Evolutionary conservation across 2,797 vertebrate species (phyloP), one percentile per base, ranked within the genome.

Genomic region (Crax fasciolata): DNA sequence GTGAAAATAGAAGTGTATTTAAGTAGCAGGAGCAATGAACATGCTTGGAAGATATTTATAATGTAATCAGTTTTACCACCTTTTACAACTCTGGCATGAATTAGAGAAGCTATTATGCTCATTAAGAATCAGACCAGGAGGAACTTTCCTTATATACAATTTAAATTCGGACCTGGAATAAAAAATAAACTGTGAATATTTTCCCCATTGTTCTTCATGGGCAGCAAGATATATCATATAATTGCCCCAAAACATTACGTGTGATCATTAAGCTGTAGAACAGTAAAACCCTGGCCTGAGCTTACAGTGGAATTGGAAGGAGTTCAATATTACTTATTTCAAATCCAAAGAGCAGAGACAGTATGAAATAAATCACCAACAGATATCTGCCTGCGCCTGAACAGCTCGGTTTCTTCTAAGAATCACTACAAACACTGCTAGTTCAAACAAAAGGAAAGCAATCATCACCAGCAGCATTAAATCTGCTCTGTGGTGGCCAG

Each of bases 41-140:
- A 41, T 63, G 18, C 44, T 55, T 79, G 32, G 38, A 83, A 83
- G 32, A 28, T 74, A 68, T 51, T 83, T 89, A 80, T 58, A 94
- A 90, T 78, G 54, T 46, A 92, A 84, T 90, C 41, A 61, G 91
- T 91, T 72, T 87, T 86, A 55, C 43, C 55, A 90, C 73, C 51
- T 92, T 83, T 90, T 81, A 72, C n/a, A 78, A 81, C 11, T 25
- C 51, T 93, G 85, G 76, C 70, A 68, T 52, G 43, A 86, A 90
- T 88, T 95, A 35, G 39, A 93, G 85, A 72, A 81, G 58, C 62
- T 91, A 70, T 86, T 91, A 57, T 67, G 28, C 17, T 86, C 54
- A 51, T 66, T 72, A 84, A 73, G 51, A 84, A 66, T 68, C 54
- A 89, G 38, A 77, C 28, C 32, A 74, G 19, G 25, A 87, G 20